Percentiles rank a stretch among this genome's conserved stretches.
These are phyloP conservation scores for Nerophis ophidion DNA, from an alignment of 2,113 vertebrate genomes.

Conservation along the genomic window DNA sequence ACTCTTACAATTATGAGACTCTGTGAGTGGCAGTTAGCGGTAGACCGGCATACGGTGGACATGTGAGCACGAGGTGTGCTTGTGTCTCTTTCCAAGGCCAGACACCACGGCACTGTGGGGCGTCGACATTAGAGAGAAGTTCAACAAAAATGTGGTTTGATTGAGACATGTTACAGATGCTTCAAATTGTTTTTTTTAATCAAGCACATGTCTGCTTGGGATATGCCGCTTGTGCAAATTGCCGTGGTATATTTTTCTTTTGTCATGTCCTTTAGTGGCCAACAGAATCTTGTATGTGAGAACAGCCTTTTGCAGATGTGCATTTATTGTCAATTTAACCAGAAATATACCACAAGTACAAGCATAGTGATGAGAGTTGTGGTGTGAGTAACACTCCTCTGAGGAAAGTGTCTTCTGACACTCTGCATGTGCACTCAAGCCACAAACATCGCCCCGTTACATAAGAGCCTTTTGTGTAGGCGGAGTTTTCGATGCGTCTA, in stretches of 20 bases:
- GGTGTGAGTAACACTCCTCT: constrained; percentile 14
- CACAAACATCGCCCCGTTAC: constrained; percentile 51
- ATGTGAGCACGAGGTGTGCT: constrained; percentile 26
- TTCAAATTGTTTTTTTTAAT: too few species aligned
- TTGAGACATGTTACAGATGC: too few species aligned
- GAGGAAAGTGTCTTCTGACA: constrained; percentile 25
- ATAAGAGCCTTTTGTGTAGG: constrained; percentile 41
- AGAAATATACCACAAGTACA: too few species aligned
- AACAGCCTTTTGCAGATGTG: constrained; percentile 9
- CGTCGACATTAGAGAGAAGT: constrained; percentile 26
- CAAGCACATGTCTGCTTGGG: too few species aligned
- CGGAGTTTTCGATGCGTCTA: constrained; percentile 28
- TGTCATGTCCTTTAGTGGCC: too few species aligned
- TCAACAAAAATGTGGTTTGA: constrained; percentile 29
- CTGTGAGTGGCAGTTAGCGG: constrained; percentile 18
- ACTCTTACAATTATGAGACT: constrained; percentile 10
- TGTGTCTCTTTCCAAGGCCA: constrained; percentile 22
- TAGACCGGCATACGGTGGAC: constrained; percentile 6
- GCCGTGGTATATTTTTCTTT: too few species aligned
- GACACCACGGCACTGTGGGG: constrained; percentile 25
- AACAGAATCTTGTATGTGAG: neutral
- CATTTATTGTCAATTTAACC: neutral
- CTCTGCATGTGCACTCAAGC: constrained; percentile 27
- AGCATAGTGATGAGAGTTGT: neutral
- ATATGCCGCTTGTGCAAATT: too few species aligned